A percentile compares a stretch with the other conserved stretches of the same genome.
These are phyloP conservation scores for Helicoverpa assulta DNA, from an alignment of 2,888 invertebrate species.

Conservation along the genomic window DNA sequence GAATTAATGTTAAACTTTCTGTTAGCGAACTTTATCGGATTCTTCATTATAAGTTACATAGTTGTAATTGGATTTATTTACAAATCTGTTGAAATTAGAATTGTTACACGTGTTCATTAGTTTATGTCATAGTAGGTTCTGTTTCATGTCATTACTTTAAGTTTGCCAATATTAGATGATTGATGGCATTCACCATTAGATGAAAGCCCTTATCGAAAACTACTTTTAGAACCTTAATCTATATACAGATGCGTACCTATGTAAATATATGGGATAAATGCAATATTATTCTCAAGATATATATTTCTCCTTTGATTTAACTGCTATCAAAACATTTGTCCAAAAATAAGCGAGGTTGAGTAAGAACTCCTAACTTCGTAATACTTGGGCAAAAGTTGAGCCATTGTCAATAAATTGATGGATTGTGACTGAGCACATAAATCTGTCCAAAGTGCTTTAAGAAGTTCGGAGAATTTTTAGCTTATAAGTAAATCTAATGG, in stretches of 20 bases:
- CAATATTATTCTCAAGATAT: too few relatives aligned
- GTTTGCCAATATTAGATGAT: too few relatives aligned
- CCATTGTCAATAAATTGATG: slow-evolving; percentile 8
- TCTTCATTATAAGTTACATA: slow-evolving; percentile 3
- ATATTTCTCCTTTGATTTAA: too few relatives aligned
- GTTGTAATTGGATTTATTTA: slow-evolving; percentile 2
- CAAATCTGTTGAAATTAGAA: not conserved
- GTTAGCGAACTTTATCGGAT: not conserved
- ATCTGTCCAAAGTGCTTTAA: not conserved
- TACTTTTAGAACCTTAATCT: too few relatives aligned
- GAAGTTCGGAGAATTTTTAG: not conserved
- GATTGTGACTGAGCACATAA: slow-evolving; percentile 16
- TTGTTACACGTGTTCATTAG: not conserved
- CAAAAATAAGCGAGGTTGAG: not conserved
- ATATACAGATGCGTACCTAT: too few relatives aligned
- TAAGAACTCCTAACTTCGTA: not conserved
- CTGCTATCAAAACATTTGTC: not conserved
- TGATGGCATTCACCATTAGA: too few relatives aligned
- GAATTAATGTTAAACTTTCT: slow-evolving; percentile 2
- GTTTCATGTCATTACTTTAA: not conserved
- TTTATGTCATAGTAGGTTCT: not conserved
- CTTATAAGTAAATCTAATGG: slow-evolving; percentile 8
- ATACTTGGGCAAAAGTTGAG: not conserved
- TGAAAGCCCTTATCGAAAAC: too few relatives aligned
- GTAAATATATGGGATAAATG: too few relatives aligned